Evolutionary conservation across 2,797 vertebrate genomes (phyloP).

Genomic region (Acanthiza pusilla): DNA sequence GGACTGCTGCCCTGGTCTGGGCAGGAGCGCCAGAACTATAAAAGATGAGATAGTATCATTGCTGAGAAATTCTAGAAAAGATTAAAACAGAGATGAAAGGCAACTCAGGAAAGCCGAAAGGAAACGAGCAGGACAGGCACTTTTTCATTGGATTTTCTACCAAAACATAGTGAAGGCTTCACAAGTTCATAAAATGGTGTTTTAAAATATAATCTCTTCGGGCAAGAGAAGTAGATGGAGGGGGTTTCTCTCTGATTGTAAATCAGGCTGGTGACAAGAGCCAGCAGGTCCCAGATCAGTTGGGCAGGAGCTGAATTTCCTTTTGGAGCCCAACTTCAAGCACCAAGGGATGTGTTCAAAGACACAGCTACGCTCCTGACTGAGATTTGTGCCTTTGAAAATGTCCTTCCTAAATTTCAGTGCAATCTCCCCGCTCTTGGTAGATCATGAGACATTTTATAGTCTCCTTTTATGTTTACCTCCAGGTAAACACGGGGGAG

Average conservation of each 20-base stretch:
- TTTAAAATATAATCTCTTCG: background rate
- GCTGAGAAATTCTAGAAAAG: background rate
- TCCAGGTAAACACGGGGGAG: background rate
- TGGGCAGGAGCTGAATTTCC: background rate
- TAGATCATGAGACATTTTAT: background rate
- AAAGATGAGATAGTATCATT: background rate
- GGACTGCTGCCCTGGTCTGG: background rate
- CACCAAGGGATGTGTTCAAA: background rate
- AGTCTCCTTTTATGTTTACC: background rate
- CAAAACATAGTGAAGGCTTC: background rate
- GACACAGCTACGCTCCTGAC: background rate
- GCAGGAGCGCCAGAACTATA: background rate
- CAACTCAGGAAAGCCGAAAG: background rate
- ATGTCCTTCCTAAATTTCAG: background rate
- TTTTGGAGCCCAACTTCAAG: background rate
- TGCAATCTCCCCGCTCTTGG: background rate
- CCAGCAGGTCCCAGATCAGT: background rate
- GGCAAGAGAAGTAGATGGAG: background rate
- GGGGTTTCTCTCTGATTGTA: background rate
- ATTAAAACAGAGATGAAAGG: background rate
- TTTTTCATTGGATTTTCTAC: background rate
- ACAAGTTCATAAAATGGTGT: background rate
- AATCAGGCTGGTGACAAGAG: background rate
- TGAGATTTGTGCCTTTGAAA: background rate
- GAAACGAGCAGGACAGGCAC: background rate